Percentiles rank a stretch among this genome's conserved stretches.
Conservation (phyloP, 2,797 vertebrate species). For the Sebastes kiyomatsui region DNA sequence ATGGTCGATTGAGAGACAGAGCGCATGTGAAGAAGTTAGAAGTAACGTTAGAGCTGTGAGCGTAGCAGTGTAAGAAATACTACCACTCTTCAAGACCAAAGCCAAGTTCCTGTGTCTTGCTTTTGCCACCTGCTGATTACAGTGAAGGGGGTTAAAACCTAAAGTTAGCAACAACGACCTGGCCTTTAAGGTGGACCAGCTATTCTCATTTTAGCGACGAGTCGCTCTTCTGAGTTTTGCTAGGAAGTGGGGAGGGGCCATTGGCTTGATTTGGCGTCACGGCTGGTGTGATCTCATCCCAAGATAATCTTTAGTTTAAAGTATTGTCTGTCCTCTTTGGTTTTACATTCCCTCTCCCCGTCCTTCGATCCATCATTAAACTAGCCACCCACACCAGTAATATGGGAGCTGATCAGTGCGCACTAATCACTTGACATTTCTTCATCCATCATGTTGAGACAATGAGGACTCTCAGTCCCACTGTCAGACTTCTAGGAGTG, state of each 20-base stretch:
- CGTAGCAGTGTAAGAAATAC: rapidly evolving
- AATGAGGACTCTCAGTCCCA: background rate
- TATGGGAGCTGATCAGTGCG: constrained; percentile 9
- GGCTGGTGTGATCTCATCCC: no score
- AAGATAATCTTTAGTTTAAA: background rate
- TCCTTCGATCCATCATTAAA: constrained; percentile 13
- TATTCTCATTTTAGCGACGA: rapidly evolving
- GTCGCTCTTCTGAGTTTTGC: no score
- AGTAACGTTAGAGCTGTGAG: no score
- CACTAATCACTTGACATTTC: constrained; percentile 10
- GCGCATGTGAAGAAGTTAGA: no score
- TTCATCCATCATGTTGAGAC: constrained; percentile 3
- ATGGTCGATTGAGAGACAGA: no score
- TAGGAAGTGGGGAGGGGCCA: no score
- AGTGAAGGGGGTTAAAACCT: background rate
- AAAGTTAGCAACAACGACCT: background rate
- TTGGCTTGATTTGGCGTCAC: no score
- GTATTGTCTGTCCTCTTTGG: background rate
- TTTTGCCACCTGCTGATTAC: background rate
- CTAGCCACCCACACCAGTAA: constrained; percentile 1
- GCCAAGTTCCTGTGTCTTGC: background rate
- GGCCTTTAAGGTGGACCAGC: background rate
- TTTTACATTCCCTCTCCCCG: background rate
- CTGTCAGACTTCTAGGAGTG: background rate
- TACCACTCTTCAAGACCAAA: background rate